Conservation (phyloP, 2,797 vertebrate species). For the Macropus fuliginosus region DNA sequence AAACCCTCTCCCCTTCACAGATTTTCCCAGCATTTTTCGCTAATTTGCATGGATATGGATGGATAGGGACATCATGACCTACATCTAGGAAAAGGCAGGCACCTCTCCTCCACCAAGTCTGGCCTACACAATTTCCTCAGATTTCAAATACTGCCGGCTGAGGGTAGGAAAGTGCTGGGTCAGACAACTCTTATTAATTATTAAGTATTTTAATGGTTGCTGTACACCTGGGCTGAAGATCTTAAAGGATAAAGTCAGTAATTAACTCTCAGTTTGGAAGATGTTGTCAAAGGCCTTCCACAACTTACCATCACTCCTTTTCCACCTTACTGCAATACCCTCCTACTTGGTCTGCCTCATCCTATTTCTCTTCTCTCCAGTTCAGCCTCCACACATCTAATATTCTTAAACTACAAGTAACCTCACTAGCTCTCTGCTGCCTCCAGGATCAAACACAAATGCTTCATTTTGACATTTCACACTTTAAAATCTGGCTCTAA, state of each 20-base stretch:
- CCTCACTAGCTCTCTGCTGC: not conserved
- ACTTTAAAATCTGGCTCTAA: not conserved
- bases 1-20: not conserved
- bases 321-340: not conserved
- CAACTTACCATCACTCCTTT: not conserved
- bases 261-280: not conserved
- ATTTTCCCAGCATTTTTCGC: not conserved
- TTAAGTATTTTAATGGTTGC: not conserved
- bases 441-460: not conserved
- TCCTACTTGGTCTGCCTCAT: not conserved
- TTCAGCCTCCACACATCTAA: not conserved
- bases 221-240: not conserved
- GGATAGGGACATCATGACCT: not conserved
- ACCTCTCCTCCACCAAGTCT: not conserved
- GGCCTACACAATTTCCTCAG: not conserved
- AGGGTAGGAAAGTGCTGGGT: not conserved
- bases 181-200: not conserved
- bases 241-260: not conserved
- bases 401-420: not conserved
- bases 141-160: not conserved
- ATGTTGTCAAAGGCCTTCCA: not conserved
- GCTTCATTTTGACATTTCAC: not conserved
- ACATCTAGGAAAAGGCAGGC: not conserved
- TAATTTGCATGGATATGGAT: not conserved
- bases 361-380: not conserved